Evolutionary conservation across 1,140 invertebrate genomes (phyloP), one percentile per base, ranked within the genome.

Genomic region (Popillia japonica): DNA sequence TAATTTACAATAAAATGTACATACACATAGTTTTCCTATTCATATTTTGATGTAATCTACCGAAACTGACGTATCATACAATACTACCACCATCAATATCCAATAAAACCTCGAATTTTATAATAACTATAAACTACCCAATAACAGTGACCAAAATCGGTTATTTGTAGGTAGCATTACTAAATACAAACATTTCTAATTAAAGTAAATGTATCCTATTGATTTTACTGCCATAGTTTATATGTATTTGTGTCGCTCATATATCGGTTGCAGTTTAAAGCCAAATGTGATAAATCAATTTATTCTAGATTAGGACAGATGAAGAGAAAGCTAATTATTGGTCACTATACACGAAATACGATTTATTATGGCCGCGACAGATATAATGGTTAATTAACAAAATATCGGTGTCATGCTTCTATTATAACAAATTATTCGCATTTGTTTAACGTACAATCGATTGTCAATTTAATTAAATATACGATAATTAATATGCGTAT

Each of bases 161-260:
- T n/a, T 48, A 48, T 48, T 0, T 48, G 0, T 48, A 48, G 8
- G 11, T 48, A 48, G 10, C 4, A 48, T 48, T 48, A n/a, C 11
- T 48, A n/a, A 42, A 42, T 11, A 42, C 14, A 17, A 6, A 64
- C 17, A 64, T 6, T 17, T 23, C n/a, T 64, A 64, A 64, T 22
- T 0, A 64, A 64, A 64, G 22, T 22, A 10, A 64, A 64, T 64
- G 17, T 64, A 64, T 22, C 10, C 4, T 23, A 27, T 64, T 64
- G 17, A 17, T 61, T 64, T 64, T n/a, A n/a, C n/a, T n/a, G n/a
- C n/a, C n/a, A n/a, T n/a, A n/a, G 61, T 64, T 64, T 23, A 20
- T 10, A 64, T 22, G 17, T 22, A 6, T 11, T 27, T 27, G 7
- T 23, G 6, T 22, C 61, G 6, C 10, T 64, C 7, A n/a, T 9